Conservation (phyloP, 64 coral and sea anemone species). For the Anthopleura sola region DNA sequence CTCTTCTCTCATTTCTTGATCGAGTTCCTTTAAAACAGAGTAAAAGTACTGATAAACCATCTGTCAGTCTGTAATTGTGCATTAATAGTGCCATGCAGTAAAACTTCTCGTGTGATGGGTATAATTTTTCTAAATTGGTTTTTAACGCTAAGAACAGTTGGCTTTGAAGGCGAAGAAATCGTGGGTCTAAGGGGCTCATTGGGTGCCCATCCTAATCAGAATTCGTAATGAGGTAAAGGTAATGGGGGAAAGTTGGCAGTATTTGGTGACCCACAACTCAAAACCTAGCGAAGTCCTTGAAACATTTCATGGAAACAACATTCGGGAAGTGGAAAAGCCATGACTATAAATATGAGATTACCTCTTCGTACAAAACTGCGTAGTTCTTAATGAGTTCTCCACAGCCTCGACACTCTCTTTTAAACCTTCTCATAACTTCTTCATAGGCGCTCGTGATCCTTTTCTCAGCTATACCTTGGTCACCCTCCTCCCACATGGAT, state of each 20-base stretch:
- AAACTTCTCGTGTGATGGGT: not conserved
- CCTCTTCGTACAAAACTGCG: not conserved
- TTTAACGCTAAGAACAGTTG: too few species aligned
- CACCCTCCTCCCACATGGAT: not conserved
- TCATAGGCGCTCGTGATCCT: not conserved
- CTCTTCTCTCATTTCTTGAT: constrained; percentile 11
- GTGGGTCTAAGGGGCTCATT: too few species aligned
- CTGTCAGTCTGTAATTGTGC: not conserved
- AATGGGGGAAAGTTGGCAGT: not conserved
- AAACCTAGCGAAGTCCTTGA: not conserved
- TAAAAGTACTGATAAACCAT: not conserved
- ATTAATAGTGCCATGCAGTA: not conserved
- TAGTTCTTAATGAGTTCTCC: not conserved
- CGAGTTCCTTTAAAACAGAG: not conserved
- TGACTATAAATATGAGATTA: too few species aligned
- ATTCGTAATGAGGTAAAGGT: too few species aligned
- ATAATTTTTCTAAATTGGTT: too few species aligned
- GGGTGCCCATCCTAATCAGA: too few species aligned
- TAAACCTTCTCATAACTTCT: not conserved
- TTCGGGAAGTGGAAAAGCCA: not conserved
- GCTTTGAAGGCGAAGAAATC: too few species aligned
- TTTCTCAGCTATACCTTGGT: not conserved
- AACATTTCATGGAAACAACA: not conserved
- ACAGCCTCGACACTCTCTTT: constrained; percentile 14
- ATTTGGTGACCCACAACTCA: too few species aligned